Base-by-base conservation (phyloP, 1,140 invertebrate genomes). In the Pseudomyrmex sp. region DNA sequence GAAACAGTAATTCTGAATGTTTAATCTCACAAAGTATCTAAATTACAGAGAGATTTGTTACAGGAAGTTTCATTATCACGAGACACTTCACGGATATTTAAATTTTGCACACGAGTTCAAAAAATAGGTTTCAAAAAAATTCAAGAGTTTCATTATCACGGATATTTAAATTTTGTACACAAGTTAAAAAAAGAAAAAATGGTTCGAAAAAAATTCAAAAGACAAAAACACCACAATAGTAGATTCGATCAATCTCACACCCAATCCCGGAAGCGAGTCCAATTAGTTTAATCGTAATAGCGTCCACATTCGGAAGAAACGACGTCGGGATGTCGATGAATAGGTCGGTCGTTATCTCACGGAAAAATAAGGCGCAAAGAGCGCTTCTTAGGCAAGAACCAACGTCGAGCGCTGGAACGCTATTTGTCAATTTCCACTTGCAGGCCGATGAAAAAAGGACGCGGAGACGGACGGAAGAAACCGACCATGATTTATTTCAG, bases 381-480 rank as follows among this genome's bases (percentile, higher is more conserved):
- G 46, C 20, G 35, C 35, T 35, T 18, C 1, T 26, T 18, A 20
- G 20, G 75, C 63, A 77, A 77, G 44, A 72, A 70, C 61, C 15
- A 18, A 35, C 65, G 9, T 52, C 50, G 54, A 56, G 18, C 48
- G 46, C 52, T 61, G 15, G 15, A 80, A 72, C 76, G 56, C 66
- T 69, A 80, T 80, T 80, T 80, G 76, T 80, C 76, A 80, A 61
- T 72, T 80, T 80, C 46, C 12, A 80, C 76, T 80, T 61, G 44
- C 76, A 35, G 3, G n/a, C 20, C 15, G 44, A 8, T 70, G n/a
- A 72, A 80, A 80, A 80, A 72, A 69, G 46, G 12, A 72, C 46
- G 52, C 75, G 65, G 3, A 69, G 5, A 35, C 35, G 35, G 7
- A 35, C 35, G 35, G 66, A 59, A 80, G 66, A 72, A 72, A 80